Evolutionary conservation across 2,113 vertebrate species (phyloP), one percentile per base, ranked within the genome.

Genomic region (Regulus satrapa): DNA sequence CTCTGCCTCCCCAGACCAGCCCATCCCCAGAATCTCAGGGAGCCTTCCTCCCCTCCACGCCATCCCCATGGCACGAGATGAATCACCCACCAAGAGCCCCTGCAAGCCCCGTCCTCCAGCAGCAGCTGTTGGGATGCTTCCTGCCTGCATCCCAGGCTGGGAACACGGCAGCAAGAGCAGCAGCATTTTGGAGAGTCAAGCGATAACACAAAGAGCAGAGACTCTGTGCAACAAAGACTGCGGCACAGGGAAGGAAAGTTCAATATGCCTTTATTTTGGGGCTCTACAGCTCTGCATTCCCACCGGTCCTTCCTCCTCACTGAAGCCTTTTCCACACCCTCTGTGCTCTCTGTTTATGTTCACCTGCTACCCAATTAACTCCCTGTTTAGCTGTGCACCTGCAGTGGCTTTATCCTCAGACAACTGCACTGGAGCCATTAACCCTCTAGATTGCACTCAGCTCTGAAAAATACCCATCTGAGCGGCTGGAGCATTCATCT

Each of bases 311-410:
- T 93, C 85, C 78, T 94, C 66, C 67, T 79, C 80, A 69, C 95
- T 92, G 95, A 97, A 96, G 86, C 67, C 72, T 95, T 92, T 86
- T 94, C 94, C 95, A 90, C 73, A 93, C 67, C 88, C 92, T 95
- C 88, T 92, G 81, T 88, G 92, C 31, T 92, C 75, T 77, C 95
- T 97, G 91, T 96, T 98, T 97, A 93, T 89, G 84, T 82, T 97
- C 96, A 98, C 97, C 96, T 97, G 92, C 96, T 97, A 96, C 92
- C 93, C 97, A 97, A 95, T 97, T 96, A 98, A 94, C 93, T 95
- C 95, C 93, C 92, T 17, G 18, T 97, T 95, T 97, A 95, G 95
- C 92, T 69, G 80, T 34, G 71, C 92, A 96, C 96, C 95, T 87
- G 89, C 90, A 73, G 96, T 68, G 95, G 91, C 90, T 97, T 97